These are phyloP conservation scores for Erebia aethiops DNA, from an alignment of 2,888 invertebrate genomes.

Conservation along the genomic window DNA sequence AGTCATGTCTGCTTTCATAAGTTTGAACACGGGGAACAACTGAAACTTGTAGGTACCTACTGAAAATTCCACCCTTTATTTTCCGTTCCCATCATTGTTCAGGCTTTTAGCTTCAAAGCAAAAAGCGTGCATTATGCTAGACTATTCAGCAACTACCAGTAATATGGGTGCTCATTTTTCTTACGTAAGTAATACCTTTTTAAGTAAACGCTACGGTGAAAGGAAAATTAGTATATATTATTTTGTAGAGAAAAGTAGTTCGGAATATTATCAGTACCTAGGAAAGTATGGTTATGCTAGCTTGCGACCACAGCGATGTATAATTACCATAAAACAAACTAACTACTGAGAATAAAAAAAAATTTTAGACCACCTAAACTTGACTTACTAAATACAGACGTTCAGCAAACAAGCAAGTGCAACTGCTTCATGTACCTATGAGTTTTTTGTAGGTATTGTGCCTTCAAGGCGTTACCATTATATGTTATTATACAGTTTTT, in stretches of 20 bases:
- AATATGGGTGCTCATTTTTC: slow-evolving; percentile 8
- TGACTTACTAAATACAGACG: no score
- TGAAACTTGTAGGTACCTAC: no score
- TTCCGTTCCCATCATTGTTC: slow-evolving; percentile 24
- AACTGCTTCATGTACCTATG: no score
- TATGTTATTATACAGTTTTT: no score
- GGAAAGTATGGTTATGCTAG: no score
- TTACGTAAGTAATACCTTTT: slow-evolving; percentile 14
- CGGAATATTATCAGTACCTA: neutral
- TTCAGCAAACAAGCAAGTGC: no score
- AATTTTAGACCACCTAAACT: no score
- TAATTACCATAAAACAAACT: no score
- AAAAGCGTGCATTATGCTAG: slow-evolving; percentile 18
- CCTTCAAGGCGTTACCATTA: no score
- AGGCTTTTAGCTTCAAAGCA: slow-evolving; percentile 24
- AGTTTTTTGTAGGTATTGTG: no score
- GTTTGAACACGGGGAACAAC: slow-evolving; percentile 8
- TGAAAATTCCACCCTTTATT: slow-evolving; percentile 18
- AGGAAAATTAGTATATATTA: neutral
- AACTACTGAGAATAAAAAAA: no score
- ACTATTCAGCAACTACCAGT: neutral
- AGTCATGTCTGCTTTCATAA: slow-evolving; percentile 13
- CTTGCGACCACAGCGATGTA: no score
- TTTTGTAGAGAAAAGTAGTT: slow-evolving; percentile 1
- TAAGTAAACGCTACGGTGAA: slow-evolving; percentile 10